Evolutionary conservation across 2,888 invertebrate genomes (phyloP).

Genomic region (Apomyelois bistriatella): DNA sequence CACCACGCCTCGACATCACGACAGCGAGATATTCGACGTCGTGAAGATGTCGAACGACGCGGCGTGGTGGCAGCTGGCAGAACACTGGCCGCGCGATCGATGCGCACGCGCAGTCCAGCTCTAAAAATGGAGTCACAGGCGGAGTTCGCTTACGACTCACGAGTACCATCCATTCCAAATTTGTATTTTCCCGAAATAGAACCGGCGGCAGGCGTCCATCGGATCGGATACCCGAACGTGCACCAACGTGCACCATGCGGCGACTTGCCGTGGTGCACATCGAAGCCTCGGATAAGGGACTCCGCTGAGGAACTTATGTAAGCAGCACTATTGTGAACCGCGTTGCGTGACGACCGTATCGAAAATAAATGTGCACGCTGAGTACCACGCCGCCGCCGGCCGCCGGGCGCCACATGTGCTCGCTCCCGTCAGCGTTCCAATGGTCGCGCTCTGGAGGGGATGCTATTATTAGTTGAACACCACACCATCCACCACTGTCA

Average conservation of each 20-base stretch:
- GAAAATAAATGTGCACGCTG: conserved; percentile 73
- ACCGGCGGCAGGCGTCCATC: conserved; percentile 75
- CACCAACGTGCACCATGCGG: conserved; percentile 69
- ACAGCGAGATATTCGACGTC: conserved; percentile 35
- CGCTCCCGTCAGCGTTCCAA: conserved; percentile 64
- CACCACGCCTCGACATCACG: conserved; percentile 21
- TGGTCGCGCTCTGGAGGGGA: conserved; percentile 73
- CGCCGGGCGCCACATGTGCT: conserved; percentile 74
- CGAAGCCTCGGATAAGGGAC: conserved; percentile 35
- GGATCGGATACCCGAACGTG: conserved; percentile 77
- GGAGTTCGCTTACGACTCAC: conserved; percentile 76
- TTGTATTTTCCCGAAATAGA: conserved; percentile 91
- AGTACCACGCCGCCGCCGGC: conserved; percentile 55
- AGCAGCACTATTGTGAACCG: conserved; percentile 66
- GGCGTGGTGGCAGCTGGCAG: conserved; percentile 68
- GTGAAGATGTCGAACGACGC: conserved; percentile 68
- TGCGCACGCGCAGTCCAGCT: conserved; percentile 78
- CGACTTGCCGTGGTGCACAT: conserved; percentile 48
- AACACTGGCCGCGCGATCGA: conserved; percentile 69
- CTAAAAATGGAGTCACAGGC: conserved; percentile 78
- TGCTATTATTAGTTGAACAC: conserved; percentile 76
- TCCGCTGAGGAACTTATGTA: conserved; percentile 58
- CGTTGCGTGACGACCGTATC: conserved; percentile 74
- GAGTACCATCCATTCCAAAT: conserved; percentile 85
- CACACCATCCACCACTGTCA: conserved; percentile 79